Percentiles rank a stretch among this genome's conserved stretches.
phyloP scores from a whole-genome alignment of 2,888 invertebrate species.

The Steinernema carpocapsae region DNA sequence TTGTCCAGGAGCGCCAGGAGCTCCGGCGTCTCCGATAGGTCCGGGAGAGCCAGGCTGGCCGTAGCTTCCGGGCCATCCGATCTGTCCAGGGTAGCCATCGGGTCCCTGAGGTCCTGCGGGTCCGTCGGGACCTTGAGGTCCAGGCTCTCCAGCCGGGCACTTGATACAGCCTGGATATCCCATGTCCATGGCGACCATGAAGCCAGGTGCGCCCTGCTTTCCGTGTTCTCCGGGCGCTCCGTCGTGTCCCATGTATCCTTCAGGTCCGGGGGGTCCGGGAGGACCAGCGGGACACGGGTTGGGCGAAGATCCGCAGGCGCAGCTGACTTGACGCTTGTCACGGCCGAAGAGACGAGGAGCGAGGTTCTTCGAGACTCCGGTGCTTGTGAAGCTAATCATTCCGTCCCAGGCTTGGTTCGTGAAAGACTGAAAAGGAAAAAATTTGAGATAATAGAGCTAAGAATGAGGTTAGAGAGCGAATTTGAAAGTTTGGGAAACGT shows the following conservation, averaged over 20 bases:
- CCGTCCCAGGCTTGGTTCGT: conserved; percentile 58
- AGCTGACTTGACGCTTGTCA: conserved; percentile 52
- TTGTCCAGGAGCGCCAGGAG: conserved; percentile 48
- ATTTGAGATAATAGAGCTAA: neutral
- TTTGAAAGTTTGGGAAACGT: no score
- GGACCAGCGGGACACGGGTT: conserved; percentile 57
- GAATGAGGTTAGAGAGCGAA: no score
- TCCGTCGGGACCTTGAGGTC: conserved; percentile 57
- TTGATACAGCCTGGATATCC: conserved; percentile 54
- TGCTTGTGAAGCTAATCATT: conserved; percentile 46
- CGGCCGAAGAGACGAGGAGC: conserved; percentile 52
- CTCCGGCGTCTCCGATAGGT: conserved; percentile 52
- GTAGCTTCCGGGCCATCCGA: conserved; percentile 51
- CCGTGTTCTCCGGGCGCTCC: conserved; percentile 43
- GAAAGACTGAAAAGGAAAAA: conserved; percentile 31
- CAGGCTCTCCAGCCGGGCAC: conserved; percentile 57
- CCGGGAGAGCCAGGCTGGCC: conserved; percentile 51
- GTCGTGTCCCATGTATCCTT: conserved; percentile 53
- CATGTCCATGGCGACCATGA: conserved; percentile 39
- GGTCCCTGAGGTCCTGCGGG: conserved; percentile 44
- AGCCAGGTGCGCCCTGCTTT: conserved; percentile 3
- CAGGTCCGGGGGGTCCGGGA: conserved; percentile 53
- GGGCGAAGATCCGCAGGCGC: conserved; percentile 52
- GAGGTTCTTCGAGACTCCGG: conserved; percentile 43
- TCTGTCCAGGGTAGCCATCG: conserved; percentile 46